These are phyloP conservation scores for Drosophila leontia DNA, from an alignment of 1,140 invertebrate species.

Conservation along the genomic window DNA sequence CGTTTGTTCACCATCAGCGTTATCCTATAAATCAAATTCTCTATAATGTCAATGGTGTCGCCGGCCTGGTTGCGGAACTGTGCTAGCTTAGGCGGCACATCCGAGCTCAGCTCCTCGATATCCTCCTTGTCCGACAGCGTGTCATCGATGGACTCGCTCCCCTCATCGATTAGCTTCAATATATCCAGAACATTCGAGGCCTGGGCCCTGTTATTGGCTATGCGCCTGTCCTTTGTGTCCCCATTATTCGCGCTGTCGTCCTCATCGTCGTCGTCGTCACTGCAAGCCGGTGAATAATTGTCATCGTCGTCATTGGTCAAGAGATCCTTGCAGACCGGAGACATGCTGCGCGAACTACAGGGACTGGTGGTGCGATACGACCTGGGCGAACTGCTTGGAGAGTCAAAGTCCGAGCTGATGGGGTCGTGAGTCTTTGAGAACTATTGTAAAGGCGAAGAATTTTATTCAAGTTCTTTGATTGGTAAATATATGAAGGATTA, in stretches of 20 bases:
- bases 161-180: constrained; percentile 73
- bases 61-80: constrained; percentile 55
- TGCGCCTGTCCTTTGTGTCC: constrained; percentile 55
- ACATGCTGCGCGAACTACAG: constrained; percentile 82
- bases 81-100: constrained; percentile 65
- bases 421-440: constrained; percentile 69
- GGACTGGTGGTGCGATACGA: constrained; percentile 78
- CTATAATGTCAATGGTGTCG: constrained; percentile 78
- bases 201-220: constrained; percentile 51
- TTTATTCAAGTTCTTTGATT: background rate
- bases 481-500: no score
- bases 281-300: constrained; percentile 84
- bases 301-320: constrained; percentile 74
- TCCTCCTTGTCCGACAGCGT: constrained; percentile 78
- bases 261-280: constrained; percentile 81
- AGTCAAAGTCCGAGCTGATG: constrained; percentile 66
- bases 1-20: constrained; percentile 77
- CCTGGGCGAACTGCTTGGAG: constrained; percentile 77
- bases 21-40: constrained; percentile 79
- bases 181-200: constrained; percentile 74
- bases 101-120: constrained; percentile 70
- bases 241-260: constrained; percentile 45
- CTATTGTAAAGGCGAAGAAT: constrained; percentile 19
- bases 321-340: constrained; percentile 64
- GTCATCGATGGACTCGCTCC: constrained; percentile 75